Evolutionary conservation across 2,113 vertebrate genomes (phyloP).

Genomic region (Clarias gariepinus): DNA sequence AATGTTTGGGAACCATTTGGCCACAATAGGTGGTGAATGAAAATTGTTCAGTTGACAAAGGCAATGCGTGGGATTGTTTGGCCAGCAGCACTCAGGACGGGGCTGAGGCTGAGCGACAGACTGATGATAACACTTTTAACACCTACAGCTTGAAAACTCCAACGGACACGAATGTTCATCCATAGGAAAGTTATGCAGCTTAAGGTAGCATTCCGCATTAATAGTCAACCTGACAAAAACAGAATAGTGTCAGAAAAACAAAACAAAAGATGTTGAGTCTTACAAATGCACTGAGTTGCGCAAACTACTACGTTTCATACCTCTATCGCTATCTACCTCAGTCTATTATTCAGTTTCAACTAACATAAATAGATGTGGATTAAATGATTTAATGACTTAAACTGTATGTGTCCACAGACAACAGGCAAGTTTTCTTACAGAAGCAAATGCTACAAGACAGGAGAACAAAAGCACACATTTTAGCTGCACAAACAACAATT

Average conservation of each 20-base stretch:
- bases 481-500: slow-evolving; percentile 61
- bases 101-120: slow-evolving; percentile 62
- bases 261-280: slow-evolving; percentile 42
- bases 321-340: slow-evolving; percentile 22
- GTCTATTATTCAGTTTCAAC: slow-evolving; percentile 19
- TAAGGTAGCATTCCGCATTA: slow-evolving; percentile 98
- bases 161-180: slow-evolving; percentile 96
- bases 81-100: slow-evolving; percentile 38
- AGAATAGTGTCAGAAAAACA: slow-evolving; percentile 64
- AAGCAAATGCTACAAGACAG: slow-evolving; percentile 51
- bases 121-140: slow-evolving; percentile 59
- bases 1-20: slow-evolving; percentile 42
- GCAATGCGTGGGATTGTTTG: slow-evolving; percentile 45
- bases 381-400: slow-evolving; percentile 34
- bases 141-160: slow-evolving; percentile 99
- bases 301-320: slow-evolving; percentile 30
- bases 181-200: slow-evolving; percentile 99
- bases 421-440: slow-evolving; percentile 27
- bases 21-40: slow-evolving; percentile 34
- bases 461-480: slow-evolving; percentile 59
- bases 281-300: slow-evolving; percentile 38
- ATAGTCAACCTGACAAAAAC: slow-evolving; percentile 90
- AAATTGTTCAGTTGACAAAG: slow-evolving; percentile 40
- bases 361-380: slow-evolving; percentile 45
- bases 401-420: slow-evolving; percentile 48